phyloP scores from a whole-genome alignment of 2,888 invertebrate genomes.

The Caenorhabditis angaria region DNA sequence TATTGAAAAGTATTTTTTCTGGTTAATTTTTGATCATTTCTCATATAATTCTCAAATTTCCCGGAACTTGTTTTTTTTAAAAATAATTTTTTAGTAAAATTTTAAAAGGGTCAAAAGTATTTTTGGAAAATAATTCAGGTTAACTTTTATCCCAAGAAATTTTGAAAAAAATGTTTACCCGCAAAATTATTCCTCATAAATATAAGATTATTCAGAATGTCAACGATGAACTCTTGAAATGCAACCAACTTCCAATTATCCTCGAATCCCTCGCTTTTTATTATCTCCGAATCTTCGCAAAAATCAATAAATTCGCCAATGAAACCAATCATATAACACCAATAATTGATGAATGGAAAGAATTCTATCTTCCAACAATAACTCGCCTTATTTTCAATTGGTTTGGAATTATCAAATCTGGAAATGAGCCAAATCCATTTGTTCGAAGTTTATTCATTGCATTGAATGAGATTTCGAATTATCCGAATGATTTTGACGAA shows the following conservation, averaged over 20 bases:
- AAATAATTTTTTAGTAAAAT: no score
- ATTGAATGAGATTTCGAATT: background rate
- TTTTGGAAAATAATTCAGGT: no score
- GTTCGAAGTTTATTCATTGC: background rate
- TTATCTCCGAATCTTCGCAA: conserved; percentile 16
- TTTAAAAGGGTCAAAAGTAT: no score
- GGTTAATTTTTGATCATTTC: no score
- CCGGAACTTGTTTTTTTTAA: no score
- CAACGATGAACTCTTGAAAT: conserved; percentile 1
- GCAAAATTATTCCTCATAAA: no score
- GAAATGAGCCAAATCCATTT: conserved; percentile 28
- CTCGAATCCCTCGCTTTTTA: conserved; percentile 15
- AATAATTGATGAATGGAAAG: conserved; percentile 33
- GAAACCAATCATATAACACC: conserved; percentile 5
- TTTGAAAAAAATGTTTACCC: no score
- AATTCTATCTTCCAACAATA: conserved; percentile 32
- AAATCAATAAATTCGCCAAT: background rate
- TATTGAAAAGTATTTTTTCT: no score
- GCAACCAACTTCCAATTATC: background rate
- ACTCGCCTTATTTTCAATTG: conserved; percentile 12
- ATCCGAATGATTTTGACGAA: conserved; percentile 3
- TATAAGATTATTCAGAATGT: conserved; percentile 1
- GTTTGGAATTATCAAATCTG: conserved; percentile 18
- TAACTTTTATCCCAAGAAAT: no score
- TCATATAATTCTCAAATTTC: no score